Percentiles rank a stretch among this genome's conserved stretches.
Evolutionary conservation across 2,888 invertebrate species (phyloP).

Genomic region (Tipula helvola): DNA sequence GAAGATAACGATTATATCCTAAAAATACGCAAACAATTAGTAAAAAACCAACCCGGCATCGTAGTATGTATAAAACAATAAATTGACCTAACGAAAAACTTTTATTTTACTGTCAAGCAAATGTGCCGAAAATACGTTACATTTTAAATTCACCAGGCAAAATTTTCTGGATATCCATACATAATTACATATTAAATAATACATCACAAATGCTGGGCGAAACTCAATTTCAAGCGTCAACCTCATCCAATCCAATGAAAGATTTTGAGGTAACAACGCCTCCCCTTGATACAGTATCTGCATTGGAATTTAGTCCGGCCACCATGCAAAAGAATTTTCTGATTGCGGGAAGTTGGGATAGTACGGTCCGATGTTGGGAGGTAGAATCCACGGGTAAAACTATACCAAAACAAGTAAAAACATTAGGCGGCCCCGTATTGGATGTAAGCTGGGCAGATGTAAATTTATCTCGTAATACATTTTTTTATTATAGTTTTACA

Average conservation of each 20-base stretch:
- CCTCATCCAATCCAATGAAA: conserved; percentile 53
- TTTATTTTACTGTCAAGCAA: no score
- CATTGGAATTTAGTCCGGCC: conserved; percentile 86
- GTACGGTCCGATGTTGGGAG: conserved; percentile 55
- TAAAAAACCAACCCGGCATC: no score
- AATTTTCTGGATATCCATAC: no score
- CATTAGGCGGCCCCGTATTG: conserved; percentile 83
- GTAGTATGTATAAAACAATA: no score
- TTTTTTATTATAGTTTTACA: conserved; percentile 13
- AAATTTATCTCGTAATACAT: conserved; percentile 24
- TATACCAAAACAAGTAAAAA: conserved; percentile 91
- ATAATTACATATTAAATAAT: not conserved
- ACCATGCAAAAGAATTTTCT: conserved; percentile 79
- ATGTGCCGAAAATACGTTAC: no score
- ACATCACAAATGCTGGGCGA: not conserved
- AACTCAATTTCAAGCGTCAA: conserved; percentile 10
- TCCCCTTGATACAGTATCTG: conserved; percentile 92
- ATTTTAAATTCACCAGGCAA: no score
- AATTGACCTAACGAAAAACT: no score
- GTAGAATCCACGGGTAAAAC: conserved; percentile 86
- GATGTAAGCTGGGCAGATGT: conserved; percentile 96
- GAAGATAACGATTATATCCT: no score
- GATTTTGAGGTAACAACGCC: conserved; percentile 89
- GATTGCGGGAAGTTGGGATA: conserved; percentile 91
- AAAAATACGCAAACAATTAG: no score